Conservation (phyloP, 1,140 invertebrate species). For the Drosophila bocki region DNA sequence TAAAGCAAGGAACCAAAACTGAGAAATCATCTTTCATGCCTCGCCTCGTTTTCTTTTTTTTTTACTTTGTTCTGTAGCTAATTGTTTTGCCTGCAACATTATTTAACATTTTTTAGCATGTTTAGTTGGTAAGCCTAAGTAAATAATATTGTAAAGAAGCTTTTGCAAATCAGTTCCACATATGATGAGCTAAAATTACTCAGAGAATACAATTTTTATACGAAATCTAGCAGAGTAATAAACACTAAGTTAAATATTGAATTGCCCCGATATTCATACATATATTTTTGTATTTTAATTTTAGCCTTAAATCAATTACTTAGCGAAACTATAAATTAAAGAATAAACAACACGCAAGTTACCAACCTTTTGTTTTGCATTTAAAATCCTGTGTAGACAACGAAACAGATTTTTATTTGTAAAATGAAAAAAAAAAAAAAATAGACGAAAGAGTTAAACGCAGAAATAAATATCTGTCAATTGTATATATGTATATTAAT, state of each 20-base stretch:
- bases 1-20: constrained; percentile 54
- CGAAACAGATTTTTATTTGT: constrained; percentile 61
- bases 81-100: constrained; percentile 21
- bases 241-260: constrained; percentile 33
- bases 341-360: constrained; percentile 14
- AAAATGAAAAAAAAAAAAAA: too few relatives aligned
- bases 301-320: constrained; percentile 42
- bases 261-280: constrained; percentile 59
- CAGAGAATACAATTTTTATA: constrained; percentile 63
- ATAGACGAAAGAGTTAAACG: constrained; percentile 14
- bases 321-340: constrained; percentile 32
- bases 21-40: constrained; percentile 24
- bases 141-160: constrained; percentile 43
- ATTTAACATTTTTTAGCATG: constrained; percentile 66
- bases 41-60: background rate
- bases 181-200: constrained; percentile 59
- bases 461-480: constrained; percentile 57
- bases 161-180: constrained; percentile 46
- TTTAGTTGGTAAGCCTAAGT: constrained; percentile 67
- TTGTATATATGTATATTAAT: constrained; percentile 54
- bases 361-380: constrained; percentile 63
- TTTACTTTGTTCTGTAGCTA: constrained; percentile 29
- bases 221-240: constrained; percentile 31
- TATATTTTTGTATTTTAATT: constrained; percentile 67
- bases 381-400: constrained; percentile 61